Conservation (phyloP, 2,113 vertebrate genomes). For the Lophochroa leadbeateri region DNA sequence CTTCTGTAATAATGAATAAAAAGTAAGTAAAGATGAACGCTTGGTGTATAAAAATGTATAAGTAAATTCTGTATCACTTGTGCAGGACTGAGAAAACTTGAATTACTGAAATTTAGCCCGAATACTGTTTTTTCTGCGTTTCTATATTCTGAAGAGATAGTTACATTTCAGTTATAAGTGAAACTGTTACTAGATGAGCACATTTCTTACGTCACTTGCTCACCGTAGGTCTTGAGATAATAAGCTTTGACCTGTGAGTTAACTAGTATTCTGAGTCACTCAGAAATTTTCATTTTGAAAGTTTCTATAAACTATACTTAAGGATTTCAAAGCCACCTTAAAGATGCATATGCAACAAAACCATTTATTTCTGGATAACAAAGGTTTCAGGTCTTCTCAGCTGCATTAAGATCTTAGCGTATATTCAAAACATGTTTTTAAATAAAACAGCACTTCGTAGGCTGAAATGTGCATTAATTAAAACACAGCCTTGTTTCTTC, state of each 20-base stretch:
- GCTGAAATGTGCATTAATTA: background rate
- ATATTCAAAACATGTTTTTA: background rate
- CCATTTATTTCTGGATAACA: background rate
- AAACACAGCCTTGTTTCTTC: background rate
- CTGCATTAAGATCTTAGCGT: background rate
- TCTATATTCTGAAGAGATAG: background rate
- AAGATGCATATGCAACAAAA: background rate
- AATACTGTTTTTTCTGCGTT: background rate
- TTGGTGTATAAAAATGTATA: background rate
- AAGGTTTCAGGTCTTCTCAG: background rate
- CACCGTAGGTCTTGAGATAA: background rate
- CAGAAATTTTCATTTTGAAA: background rate
- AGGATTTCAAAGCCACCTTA: background rate
- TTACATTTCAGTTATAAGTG: background rate
- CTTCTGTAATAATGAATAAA: background rate
- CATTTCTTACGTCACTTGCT: background rate
- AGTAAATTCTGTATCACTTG: background rate
- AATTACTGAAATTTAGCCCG: background rate
- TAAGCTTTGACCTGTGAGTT: background rate
- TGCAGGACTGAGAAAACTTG: background rate
- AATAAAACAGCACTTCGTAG: background rate
- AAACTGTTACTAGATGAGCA: background rate
- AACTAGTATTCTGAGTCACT: background rate
- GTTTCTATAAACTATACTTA: background rate
- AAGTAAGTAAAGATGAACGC: background rate